Evolutionary conservation across 2,888 invertebrate species (phyloP), one percentile per base, ranked within the genome.

Genomic region (Cepaea hortensis): DNA sequence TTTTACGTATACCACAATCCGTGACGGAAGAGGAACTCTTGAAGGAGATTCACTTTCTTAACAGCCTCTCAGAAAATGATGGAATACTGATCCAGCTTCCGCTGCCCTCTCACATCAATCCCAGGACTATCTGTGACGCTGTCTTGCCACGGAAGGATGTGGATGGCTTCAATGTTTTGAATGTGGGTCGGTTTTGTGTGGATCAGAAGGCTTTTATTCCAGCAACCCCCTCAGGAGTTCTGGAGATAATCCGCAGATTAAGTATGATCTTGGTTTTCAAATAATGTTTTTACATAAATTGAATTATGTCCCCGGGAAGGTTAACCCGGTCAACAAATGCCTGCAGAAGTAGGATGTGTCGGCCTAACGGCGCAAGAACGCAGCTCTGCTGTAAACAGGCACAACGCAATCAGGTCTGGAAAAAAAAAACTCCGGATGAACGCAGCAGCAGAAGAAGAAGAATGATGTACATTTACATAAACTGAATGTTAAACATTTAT

Each of bases 121-220:
- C 93, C 87, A 95, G 96, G 88, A 96, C 95, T 91, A 95, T 97
- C 18, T 97, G 97, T 93, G 97, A 98, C 95, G 96, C 97, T 0
- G 96, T 98, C 0, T 95, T 95, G 65, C 97, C 97, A 0, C 95
- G 95, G 55, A 98, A 98, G 94, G 98, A 98, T 95, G 98, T 98
- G 0, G 98, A 98, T 94, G 98, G 98, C 0, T 98, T 98, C 93
- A 97, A 97, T 94, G 96, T 97, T 87, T 95, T 96, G 20, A 98
- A 98, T 94, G 96, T 98, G 84, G 98, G 98, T 9, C 96, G 96
- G 91, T 95, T 94, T 86, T 94, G 93, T 88, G 91, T 92, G 0
- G 93, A 94, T 84, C 91, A 93, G 89, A 90, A 91, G 70, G 90
- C 94, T 0, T 95, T 97, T 89, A 95, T 97, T 13, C 97, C 97